Percentiles rank a stretch among this genome's conserved stretches.
Evolutionary conservation across 2,797 vertebrate species (phyloP).

Genomic region (Artibeus lituratus): DNA sequence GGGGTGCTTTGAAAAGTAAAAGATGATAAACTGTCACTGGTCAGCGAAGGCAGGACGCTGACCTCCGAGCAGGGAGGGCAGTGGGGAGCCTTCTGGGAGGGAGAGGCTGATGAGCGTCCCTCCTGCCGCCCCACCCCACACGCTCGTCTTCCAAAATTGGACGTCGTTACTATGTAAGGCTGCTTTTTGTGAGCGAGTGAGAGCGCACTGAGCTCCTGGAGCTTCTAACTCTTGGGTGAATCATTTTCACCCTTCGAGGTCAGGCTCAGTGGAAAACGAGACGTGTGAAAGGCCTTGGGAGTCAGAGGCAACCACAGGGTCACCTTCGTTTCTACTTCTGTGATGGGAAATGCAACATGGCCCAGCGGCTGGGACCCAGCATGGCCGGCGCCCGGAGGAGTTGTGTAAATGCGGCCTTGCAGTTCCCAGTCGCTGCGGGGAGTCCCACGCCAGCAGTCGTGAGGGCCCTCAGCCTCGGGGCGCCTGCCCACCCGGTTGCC

Average conservation of each 20-base stretch:
- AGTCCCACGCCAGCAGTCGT: neutral
- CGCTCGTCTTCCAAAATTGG: constrained; percentile 28
- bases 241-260: constrained; percentile 48
- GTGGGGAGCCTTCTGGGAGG: neutral
- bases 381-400: neutral
- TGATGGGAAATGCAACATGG: neutral
- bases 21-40: constrained; percentile 54
- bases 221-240: constrained; percentile 2
- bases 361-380: neutral
- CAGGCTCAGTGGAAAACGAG: neutral
- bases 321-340: neutral
- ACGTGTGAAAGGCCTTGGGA: neutral
- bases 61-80: constrained; percentile 33
- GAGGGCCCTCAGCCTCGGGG: neutral
- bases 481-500: neutral
- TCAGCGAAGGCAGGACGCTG: constrained; percentile 28
- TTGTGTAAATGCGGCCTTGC: neutral
- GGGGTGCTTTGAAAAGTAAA: constrained; percentile 61
- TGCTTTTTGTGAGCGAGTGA: constrained; percentile 46
- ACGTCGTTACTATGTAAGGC: constrained; percentile 29
- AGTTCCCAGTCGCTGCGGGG: neutral
- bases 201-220: neutral
- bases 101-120: neutral
- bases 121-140: neutral
- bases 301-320: neutral